These are phyloP conservation scores for Stenchaetothrips biformis DNA, from an alignment of 2,888 invertebrate genomes.

Conservation along the genomic window DNA sequence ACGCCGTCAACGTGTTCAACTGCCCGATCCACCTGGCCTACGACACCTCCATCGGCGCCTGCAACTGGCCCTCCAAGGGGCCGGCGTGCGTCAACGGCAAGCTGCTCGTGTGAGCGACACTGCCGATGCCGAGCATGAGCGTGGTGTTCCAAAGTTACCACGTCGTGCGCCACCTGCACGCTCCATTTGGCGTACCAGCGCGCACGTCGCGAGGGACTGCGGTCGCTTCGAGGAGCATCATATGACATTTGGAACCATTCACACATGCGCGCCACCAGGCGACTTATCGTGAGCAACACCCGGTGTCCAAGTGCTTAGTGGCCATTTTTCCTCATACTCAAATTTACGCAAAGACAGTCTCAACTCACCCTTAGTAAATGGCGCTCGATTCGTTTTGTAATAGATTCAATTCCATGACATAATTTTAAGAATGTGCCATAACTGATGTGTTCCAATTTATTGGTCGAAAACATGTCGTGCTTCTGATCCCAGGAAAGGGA, in stretches of 20 bases:
- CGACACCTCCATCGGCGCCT: conserved; percentile 68
- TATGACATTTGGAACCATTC: not conserved
- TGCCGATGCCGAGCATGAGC: not conserved
- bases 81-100: conserved; percentile 71
- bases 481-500: not conserved
- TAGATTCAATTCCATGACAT: not conserved
- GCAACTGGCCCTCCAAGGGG: conserved; percentile 77
- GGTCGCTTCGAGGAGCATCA: not conserved
- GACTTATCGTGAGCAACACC: not conserved
- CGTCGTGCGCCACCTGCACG: not conserved
- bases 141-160: conserved; percentile 8
- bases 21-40: conserved; percentile 75
- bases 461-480: not conserved
- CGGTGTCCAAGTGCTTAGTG: not conserved
- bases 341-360: not conserved
- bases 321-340: not conserved
- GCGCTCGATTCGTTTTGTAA: not conserved
- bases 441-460: not conserved
- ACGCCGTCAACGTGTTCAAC: conserved; percentile 69
- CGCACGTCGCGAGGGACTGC: not conserved
- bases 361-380: not conserved
- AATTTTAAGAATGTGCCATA: conserved; percentile 3
- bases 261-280: not conserved
- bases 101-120: conserved; percentile 50
- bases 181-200: not conserved